Conservation (phyloP, 2,888 invertebrate species). For the Dichetophora obliterata region DNA sequence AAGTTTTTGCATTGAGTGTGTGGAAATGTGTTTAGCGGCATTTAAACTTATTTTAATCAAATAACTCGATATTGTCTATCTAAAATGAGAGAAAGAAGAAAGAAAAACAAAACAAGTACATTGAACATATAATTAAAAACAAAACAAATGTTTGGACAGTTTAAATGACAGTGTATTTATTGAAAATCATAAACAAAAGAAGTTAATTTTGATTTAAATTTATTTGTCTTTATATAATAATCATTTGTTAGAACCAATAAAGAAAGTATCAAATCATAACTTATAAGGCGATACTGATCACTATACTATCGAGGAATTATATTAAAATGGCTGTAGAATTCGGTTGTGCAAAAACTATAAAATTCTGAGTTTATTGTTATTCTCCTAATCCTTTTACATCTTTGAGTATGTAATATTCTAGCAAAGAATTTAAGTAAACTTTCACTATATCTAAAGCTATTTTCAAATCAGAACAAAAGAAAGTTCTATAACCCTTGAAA, state of each 20-base stretch:
- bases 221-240: conserved; percentile 14
- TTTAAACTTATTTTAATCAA: conserved; percentile 52
- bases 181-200: conserved; percentile 48
- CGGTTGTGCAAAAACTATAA: too few relatives aligned
- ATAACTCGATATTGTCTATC: conserved; percentile 65
- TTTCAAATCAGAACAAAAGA: too few relatives aligned
- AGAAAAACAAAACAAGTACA: conserved; percentile 46
- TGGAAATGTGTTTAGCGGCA: conserved; percentile 42
- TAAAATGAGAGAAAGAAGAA: conserved; percentile 62
- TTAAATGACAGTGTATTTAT: conserved; percentile 41
- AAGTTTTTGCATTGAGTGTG: conserved; percentile 19
- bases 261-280: background rate
- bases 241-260: background rate
- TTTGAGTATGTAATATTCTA: too few relatives aligned
- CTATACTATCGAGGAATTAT: background rate
- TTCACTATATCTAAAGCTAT: too few relatives aligned
- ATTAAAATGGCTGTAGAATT: too few relatives aligned
- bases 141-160: conserved; percentile 45
- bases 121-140: conserved; percentile 46
- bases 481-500: too few relatives aligned
- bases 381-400: too few relatives aligned
- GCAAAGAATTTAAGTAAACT: too few relatives aligned
- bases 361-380: too few relatives aligned
- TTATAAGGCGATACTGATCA: background rate
- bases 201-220: conserved; percentile 46